These are phyloP conservation scores for Macheiramphus alcinus DNA, from an alignment of 2,113 vertebrate species.

Conservation along the genomic window DNA sequence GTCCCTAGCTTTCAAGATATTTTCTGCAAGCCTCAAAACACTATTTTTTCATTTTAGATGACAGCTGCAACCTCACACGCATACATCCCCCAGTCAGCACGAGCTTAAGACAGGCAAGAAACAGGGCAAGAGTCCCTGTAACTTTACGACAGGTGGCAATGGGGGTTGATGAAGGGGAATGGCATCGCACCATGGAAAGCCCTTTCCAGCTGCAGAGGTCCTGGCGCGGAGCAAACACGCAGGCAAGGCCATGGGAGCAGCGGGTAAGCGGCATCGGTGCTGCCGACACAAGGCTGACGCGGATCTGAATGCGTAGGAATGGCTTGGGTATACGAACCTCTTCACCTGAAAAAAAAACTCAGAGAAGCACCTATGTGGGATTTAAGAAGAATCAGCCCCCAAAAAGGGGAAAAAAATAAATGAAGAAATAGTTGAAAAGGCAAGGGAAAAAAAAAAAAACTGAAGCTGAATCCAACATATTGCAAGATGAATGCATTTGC, in stretches of 20 bases:
- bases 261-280: not conserved
- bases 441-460: not conserved
- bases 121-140: not conserved
- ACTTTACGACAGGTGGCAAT: not conserved
- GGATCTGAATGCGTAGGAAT: not conserved
- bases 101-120: not conserved
- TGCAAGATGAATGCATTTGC: not conserved
- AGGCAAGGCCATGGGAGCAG: not conserved
- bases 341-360: not conserved
- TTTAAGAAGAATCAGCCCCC: not conserved
- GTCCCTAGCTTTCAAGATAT: not conserved
- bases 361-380: not conserved
- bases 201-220: not conserved
- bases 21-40: not conserved
- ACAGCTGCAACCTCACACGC: not conserved
- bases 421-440: not conserved
- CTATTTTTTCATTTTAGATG: not conserved
- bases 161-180: not conserved
- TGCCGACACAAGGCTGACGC: fast-evolving
- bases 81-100: not conserved
- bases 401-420: not conserved
- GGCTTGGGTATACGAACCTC: not conserved
- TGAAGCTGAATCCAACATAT: not conserved
- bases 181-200: not conserved
- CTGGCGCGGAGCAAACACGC: fast-evolving